Evolutionary conservation across 2,797 vertebrate species (phyloP).

Genomic region (Sebastes nivosus): DNA sequence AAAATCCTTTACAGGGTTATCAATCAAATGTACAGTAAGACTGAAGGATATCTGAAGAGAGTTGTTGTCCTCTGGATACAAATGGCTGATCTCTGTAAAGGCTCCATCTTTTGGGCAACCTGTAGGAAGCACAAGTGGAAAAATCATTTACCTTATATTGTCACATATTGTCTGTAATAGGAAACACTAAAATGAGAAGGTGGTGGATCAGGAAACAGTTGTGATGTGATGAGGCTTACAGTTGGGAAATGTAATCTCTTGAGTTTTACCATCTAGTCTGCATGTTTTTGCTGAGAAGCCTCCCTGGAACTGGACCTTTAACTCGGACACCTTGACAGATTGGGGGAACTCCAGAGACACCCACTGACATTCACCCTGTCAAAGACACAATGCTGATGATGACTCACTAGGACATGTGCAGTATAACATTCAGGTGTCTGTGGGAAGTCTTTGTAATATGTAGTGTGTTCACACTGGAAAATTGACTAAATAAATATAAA

Average conservation of each 20-base stretch:
- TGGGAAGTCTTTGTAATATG: neutral
- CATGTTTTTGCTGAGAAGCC: conserved; percentile 91
- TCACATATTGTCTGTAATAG: neutral
- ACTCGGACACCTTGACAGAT: conserved; percentile 79
- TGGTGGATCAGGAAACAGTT: neutral
- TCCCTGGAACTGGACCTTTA: conserved; percentile 96
- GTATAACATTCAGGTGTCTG: neutral
- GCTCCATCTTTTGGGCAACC: conserved; percentile 81
- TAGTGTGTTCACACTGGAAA: neutral
- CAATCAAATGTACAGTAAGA: neutral
- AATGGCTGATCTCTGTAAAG: conserved; percentile 73
- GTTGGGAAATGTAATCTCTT: neutral
- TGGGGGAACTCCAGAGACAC: conserved; percentile 89
- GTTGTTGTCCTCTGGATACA: conserved; percentile 92
- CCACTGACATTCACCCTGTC: conserved; percentile 91
- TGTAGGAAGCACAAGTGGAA: conserved; percentile 62
- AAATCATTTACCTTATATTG: neutral
- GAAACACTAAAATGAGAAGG: neutral
- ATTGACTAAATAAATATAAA: neutral
- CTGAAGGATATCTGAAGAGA: conserved; percentile 93
- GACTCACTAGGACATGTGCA: neutral
- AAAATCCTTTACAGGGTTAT: neutral
- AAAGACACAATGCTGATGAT: neutral
- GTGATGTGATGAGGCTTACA: fast-evolving
- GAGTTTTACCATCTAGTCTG: conserved; percentile 86